phyloP scores from a whole-genome alignment of 1,140 invertebrate species.

The Monochamus saltuarius region DNA sequence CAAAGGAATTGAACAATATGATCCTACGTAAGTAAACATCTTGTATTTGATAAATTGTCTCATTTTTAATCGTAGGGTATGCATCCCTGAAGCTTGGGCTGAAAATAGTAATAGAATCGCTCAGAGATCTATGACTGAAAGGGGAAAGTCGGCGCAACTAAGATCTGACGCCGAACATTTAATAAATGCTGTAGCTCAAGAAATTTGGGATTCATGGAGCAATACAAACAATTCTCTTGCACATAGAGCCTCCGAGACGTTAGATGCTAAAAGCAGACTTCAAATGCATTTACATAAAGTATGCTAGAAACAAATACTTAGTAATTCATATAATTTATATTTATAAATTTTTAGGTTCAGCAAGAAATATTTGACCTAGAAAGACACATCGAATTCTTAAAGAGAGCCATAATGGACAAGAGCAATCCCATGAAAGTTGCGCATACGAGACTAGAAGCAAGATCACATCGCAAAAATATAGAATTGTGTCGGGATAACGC shows the following conservation, averaged over 20 bases:
- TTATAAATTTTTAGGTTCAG: slow-evolving; percentile 62
- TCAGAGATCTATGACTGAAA: slow-evolving; percentile 79
- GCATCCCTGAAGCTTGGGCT: slow-evolving; percentile 62
- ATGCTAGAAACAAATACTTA: slow-evolving; percentile 21
- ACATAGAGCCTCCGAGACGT: slow-evolving; percentile 71
- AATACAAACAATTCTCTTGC: slow-evolving; percentile 79
- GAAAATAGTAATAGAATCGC: slow-evolving; percentile 80
- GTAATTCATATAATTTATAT: background rate
- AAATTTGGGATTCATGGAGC: slow-evolving; percentile 83
- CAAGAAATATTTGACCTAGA: slow-evolving; percentile 88
- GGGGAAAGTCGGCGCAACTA: slow-evolving; percentile 78
- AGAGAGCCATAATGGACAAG: slow-evolving; percentile 86
- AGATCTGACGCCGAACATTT: slow-evolving; percentile 76
- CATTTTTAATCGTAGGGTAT: background rate
- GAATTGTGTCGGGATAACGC: slow-evolving; percentile 87
- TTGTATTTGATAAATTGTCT: background rate
- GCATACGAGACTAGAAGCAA: slow-evolving; percentile 83
- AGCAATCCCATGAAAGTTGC: slow-evolving; percentile 84
- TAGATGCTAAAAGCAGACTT: slow-evolving; percentile 85
- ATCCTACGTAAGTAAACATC: slow-evolving; percentile 68
- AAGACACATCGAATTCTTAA: slow-evolving; percentile 79
- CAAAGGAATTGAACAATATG: slow-evolving; percentile 86
- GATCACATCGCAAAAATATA: slow-evolving; percentile 80
- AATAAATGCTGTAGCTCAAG: slow-evolving; percentile 70
- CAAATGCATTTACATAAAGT: slow-evolving; percentile 83